Conservation (phyloP, 2,888 invertebrate species). For the Phortica okadai region DNA sequence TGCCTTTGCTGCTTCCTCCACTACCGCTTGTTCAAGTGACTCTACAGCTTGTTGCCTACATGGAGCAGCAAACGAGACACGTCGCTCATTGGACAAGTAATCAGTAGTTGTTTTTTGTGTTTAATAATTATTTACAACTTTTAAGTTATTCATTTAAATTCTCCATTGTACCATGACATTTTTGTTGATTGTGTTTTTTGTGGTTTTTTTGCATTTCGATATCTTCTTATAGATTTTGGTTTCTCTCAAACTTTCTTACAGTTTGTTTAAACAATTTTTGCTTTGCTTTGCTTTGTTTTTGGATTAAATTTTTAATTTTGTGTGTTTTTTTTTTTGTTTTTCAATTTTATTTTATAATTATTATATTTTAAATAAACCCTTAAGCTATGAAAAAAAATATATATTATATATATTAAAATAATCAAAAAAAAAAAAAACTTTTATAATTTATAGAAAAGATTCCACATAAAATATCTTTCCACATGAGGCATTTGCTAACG, state of each 20-base stretch:
- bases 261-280: not conserved
- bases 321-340: not conserved
- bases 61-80: not conserved
- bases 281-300: not conserved
- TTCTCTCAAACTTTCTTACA: not conserved
- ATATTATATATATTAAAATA: not conserved
- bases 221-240: not conserved
- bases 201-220: not conserved
- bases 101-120: not conserved
- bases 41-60: too few species aligned
- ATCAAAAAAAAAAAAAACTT: conserved; percentile 5
- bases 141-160: not conserved
- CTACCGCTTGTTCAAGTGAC: too few species aligned
- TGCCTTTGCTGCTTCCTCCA: too few species aligned
- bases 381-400: conserved; percentile 4
- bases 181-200: not conserved
- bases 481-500: not conserved
- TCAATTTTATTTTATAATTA: not conserved
- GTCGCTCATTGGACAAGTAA: not conserved
- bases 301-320: not conserved
- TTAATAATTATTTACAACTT: not conserved
- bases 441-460: conserved; percentile 2
- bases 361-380: conserved; percentile 6
- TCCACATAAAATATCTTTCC: not conserved
- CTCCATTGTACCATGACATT: not conserved